Percentiles rank a stretch among this genome's conserved stretches.
Conservation (phyloP, 2,797 vertebrate genomes). For the Oreochromis grahami region DNA sequence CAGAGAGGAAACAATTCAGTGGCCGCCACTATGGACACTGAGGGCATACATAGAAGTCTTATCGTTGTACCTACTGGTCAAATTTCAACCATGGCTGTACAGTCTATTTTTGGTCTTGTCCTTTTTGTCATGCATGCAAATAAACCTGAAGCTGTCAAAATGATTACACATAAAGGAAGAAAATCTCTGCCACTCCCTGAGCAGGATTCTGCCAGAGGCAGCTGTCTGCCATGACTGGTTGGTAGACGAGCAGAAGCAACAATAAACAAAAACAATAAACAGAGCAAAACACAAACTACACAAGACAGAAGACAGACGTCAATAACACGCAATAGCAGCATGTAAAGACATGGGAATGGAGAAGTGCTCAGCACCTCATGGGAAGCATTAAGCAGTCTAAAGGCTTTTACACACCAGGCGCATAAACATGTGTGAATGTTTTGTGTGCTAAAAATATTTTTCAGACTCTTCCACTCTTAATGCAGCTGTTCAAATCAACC, state of each 20-base stretch:
- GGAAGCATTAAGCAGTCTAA: not conserved
- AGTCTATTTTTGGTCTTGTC: not conserved
- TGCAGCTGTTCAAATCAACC: not conserved
- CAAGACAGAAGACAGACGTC: not conserved
- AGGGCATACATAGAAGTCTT: not conserved
- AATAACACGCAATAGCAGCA: not conserved
- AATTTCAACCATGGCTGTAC: not conserved
- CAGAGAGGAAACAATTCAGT: constrained; percentile 30
- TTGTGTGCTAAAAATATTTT: not conserved
- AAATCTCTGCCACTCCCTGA: not conserved
- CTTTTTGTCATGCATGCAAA: not conserved
- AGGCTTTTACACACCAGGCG: not conserved
- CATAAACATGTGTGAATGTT: not conserved
- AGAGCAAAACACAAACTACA: not conserved
- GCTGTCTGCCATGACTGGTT: not conserved
- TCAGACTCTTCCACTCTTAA: not conserved
- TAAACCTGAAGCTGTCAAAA: not conserved
- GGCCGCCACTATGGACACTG: not conserved
- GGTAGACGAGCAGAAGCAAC: not conserved
- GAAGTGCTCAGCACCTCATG: not conserved
- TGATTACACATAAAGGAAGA: not conserved
- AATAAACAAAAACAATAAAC: not conserved
- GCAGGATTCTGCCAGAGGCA: not conserved
- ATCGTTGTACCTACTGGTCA: not conserved
- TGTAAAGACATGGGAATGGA: not conserved